Evolutionary conservation across 1,140 invertebrate species (phyloP).

Genomic region (Papilio xuthus): DNA sequence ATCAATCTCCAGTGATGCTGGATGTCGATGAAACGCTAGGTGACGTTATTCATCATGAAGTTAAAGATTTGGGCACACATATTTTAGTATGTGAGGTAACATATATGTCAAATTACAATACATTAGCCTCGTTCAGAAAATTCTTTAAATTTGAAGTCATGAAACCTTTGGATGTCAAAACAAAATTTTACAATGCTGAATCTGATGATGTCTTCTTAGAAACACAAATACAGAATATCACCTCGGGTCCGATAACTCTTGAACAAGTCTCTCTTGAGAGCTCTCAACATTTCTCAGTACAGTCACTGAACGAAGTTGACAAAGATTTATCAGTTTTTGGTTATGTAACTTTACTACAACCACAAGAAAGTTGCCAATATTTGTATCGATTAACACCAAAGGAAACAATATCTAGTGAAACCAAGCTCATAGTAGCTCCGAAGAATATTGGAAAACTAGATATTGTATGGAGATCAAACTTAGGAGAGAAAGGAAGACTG

Average conservation of each 20-base stretch:
- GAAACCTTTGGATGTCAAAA: slow-evolving; percentile 98
- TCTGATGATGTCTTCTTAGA: slow-evolving; percentile 98
- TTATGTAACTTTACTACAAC: slow-evolving; percentile 90
- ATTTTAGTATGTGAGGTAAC: slow-evolving; percentile 98
- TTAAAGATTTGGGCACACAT: slow-evolving; percentile 98
- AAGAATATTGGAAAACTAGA: slow-evolving; percentile 98
- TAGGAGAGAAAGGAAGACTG: slow-evolving; percentile 96
- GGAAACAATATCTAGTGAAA: slow-evolving; percentile 87
- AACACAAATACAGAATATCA: slow-evolving; percentile 98
- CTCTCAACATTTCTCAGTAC: slow-evolving; percentile 91
- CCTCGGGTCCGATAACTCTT: slow-evolving; percentile 92
- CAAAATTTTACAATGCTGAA: slow-evolving; percentile 98
- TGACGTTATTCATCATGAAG: slow-evolving; percentile 98
- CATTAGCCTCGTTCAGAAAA: slow-evolving; percentile 92
- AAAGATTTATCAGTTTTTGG: slow-evolving; percentile 91
- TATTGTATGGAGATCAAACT: slow-evolving; percentile 98
- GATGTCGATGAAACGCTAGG: slow-evolving; percentile 93
- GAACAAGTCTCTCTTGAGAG: slow-evolving; percentile 96
- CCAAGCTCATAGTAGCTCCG: slow-evolving; percentile 89
- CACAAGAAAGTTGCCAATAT: slow-evolving; percentile 93
- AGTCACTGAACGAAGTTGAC: slow-evolving; percentile 84
- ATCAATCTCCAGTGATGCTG: slow-evolving; percentile 85
- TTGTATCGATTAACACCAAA: slow-evolving; percentile 94
- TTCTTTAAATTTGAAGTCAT: slow-evolving; percentile 99
- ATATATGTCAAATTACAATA: slow-evolving; percentile 89